phyloP scores from a whole-genome alignment of 1,140 invertebrate genomes.

The Pomacea maculata region DNA sequence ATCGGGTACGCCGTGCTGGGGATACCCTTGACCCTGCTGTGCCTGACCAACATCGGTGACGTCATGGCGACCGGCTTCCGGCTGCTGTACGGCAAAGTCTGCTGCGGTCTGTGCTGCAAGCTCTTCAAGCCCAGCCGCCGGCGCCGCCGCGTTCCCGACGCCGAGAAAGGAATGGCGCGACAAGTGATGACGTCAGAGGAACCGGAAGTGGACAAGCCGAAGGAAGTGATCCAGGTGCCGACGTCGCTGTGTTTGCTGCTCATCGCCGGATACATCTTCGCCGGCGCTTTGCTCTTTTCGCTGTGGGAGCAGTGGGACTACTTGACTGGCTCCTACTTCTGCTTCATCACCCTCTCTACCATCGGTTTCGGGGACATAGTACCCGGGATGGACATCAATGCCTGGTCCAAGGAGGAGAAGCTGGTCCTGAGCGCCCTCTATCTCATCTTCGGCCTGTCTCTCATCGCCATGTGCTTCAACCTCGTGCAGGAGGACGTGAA shows the following conservation, averaged over 20 bases:
- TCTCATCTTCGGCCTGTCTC: constrained; percentile 90
- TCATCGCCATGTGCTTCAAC: constrained; percentile 99
- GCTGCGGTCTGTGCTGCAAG: constrained; percentile 51
- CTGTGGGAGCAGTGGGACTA: constrained; percentile 73
- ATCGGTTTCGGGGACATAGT: constrained; percentile 97
- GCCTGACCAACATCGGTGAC: constrained; percentile 93
- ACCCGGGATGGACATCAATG: constrained; percentile 54
- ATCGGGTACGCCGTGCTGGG: constrained; percentile 96
- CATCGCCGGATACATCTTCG: constrained; percentile 63
- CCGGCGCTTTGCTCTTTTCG: constrained; percentile 62
- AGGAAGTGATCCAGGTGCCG: constrained; percentile 53
- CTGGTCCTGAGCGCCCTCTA: constrained; percentile 61
- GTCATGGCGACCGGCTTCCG: constrained; percentile 96
- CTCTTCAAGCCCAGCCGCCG: constrained; percentile 45
- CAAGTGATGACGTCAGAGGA: constrained; percentile 40
- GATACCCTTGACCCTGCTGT: constrained; percentile 93
- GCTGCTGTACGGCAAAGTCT: constrained; percentile 83
- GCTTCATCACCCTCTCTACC: constrained; percentile 80
- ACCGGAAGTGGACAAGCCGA: constrained; percentile 42
- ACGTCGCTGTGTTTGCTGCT: constrained; percentile 57
- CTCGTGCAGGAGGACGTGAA: constrained; percentile 92
- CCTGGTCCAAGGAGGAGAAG: constrained; percentile 60
- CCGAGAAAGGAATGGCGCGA: constrained; percentile 41
- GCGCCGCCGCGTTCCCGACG: constrained; percentile 35
- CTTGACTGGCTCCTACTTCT: constrained; percentile 93